Evolutionary conservation across 2,888 invertebrate species (phyloP), one percentile per base, ranked within the genome.

Genomic region (Melanophora roralis): DNA sequence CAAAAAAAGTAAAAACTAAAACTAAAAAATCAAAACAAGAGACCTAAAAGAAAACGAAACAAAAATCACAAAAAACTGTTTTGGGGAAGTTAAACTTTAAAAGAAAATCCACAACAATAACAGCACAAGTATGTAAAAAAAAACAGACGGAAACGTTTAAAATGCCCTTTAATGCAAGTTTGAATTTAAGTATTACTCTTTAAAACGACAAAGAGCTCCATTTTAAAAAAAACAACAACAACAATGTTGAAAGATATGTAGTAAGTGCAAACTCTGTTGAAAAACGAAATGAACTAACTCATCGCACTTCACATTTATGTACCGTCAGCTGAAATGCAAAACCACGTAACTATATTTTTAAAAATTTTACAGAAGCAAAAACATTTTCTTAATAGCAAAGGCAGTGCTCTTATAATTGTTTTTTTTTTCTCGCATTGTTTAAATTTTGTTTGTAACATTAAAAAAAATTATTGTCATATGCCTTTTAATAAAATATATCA

Each of bases 211-310:
- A 69, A 71, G 62, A 64, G 57, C 49, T 64, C 76, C n/a, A 59
- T 53, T 49, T 49, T 40, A 51, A 51, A 43, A 68, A 45, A 55
- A 36, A 34, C 8, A 43, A 45, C 3, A 47, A n/a, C 21, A 27
- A 71, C 27, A 51, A 69, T 47, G 16, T 59, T 53, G 11, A 76
- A 60, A 55, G 60, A 62, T n/a, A 27, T 27, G 47, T 69, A 69
- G 69, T 64, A 77, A 77, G 76, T 77, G 69, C 51, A 68, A 55
- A 64, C 64, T 55, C 16, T 49, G n/a, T n/a, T n/a, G 14, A 53
- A 65, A 55, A 64, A 53, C 12, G 19, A 68, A 76, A 69, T 40
- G 16, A 74, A 67, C 49, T n/a, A 74, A 67, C 59, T 59, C 67
- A 60, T 53, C 67, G 59, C 34, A 55, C 36, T 2, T 2, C 19